Base-by-base conservation (phyloP, 2,797 vertebrate genomes). In the Semaprochilodus insignis region DNA sequence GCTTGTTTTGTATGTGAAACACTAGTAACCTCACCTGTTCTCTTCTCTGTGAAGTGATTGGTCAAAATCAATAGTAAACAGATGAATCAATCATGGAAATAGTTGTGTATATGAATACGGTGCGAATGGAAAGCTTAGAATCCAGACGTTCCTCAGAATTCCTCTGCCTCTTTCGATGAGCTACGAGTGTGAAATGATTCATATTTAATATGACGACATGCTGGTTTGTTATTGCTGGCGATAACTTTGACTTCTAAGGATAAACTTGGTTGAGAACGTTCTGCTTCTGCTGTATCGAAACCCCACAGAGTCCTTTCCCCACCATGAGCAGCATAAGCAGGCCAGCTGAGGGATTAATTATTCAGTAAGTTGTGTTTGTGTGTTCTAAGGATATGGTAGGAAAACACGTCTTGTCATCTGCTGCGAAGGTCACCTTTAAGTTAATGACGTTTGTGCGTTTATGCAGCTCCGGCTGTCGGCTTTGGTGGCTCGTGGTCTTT, bases 391-490 rank as follows among this genome's bases (percentile, higher is more conserved):
- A 34, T 52, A 44, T 76, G 31, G 7, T 52, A 19, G 10, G 66
- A 51, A 76, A 74, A 74, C 73, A 59, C 73, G 17, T 7, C 73
- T 74, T 76, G 27, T 25, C 66, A 62, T 77, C 80, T 77, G 23
- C 48, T 34, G 0, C 17, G 27, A 54, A 77, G 74, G 74, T 77
- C 81, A 82, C 81, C 74, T 82, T 83, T 78, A 73, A 57, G 75
- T 62, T 77, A 44, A 73, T 78, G 44, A 69, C 19, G 80, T 69
- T 77, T 19, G 23, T 70, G 3, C 27, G 21, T 74, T 74, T 25
- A 23, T 67, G 81, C 54, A 19, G 74, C 57, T 65, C 34, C 19
- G 31, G 52, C 63, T 71, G 27, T 72, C 34, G 14, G 27, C 55
- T 54, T 44, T 15, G 40, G 51, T 16, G 11, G 60, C 31, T 62